Conservation (phyloP, 1,140 invertebrate genomes). For the Drosophila nigromelanica region DNA sequence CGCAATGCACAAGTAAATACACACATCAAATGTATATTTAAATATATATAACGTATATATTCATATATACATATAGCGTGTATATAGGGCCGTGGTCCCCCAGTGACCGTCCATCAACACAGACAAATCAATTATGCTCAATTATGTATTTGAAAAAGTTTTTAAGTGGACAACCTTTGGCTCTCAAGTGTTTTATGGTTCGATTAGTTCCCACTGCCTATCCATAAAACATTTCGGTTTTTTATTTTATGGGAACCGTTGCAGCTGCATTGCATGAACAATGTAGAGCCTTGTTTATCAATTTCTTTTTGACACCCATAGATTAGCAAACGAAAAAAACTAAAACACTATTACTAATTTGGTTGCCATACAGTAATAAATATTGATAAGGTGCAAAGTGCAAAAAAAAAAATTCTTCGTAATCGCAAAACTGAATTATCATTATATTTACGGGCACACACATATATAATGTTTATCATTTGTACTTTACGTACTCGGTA, state of each 20-base stretch:
- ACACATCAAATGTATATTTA: conserved; percentile 1
- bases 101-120: conserved; percentile 31
- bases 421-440: conserved; percentile 52
- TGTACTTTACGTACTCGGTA: conserved; percentile 29
- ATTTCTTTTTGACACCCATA: conserved; percentile 23
- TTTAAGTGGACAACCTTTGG: conserved; percentile 43
- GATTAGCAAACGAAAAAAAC: conserved; percentile 43
- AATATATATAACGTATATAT: conserved; percentile 13
- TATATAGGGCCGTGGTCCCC: neutral
- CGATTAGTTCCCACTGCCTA: conserved; percentile 54
- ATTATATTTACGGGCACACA: conserved; percentile 26
- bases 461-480: conserved; percentile 53
- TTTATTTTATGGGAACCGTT: conserved; percentile 34
- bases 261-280: conserved; percentile 47
- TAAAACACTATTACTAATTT: conserved; percentile 16
- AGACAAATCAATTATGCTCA: conserved; percentile 77
- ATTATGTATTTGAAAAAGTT: conserved; percentile 59
- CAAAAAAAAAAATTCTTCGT: conserved; percentile 35
- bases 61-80: neutral
- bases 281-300: neutral
- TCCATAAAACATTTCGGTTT: conserved; percentile 2
- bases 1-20: conserved; percentile 28
- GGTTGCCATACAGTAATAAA: conserved; percentile 3
- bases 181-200: conserved; percentile 57
- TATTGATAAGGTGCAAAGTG: conserved; percentile 66